Base-by-base conservation (phyloP, 2,797 vertebrate species). In the Hoplostethus atlanticus region DNA sequence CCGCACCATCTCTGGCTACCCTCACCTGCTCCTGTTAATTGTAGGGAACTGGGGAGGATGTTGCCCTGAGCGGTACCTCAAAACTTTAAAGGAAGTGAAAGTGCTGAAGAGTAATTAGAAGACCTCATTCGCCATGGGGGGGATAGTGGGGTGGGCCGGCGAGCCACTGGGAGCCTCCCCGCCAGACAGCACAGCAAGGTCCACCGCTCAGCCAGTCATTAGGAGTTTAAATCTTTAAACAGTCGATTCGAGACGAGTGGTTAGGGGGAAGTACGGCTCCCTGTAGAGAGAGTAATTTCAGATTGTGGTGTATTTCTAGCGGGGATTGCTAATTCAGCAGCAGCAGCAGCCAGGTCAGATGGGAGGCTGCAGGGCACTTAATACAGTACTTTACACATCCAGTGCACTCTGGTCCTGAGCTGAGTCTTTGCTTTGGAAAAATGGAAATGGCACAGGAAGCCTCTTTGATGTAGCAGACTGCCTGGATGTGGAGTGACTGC, bases 81-180 rank as follows among this genome's bases (percentile, higher is more conserved):
- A 65, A 84, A 65, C 73, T 68, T 77, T 71, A 53, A 46, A 77
- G 68, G 72, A 65, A 72, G 76, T 80, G 36, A 79, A 84, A 85
- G 70, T 80, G 80, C 83, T 76, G 70, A 82, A 63, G 68, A 77
- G 80, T 80, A 88, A 91, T 91, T 86, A 89, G 55, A 85, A 81
- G 31, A 55, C 68, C 76, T 79, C 28, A 17, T 68, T 70, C 62
- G 15, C 64, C 36, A 1, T 58, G 34, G 68, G 74, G 64, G 54
- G 58, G 59, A 3, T 11, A n/a, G 57, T 21, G 17, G 58, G 76
- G 58, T 0, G 56, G 60, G 55, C 51, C 5, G 10, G 2, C 0
- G 58, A 70, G 73, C 73, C 70, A 15, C 55, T 28, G 76, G 80
- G 83, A 81, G 57, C 55, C 76, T 83, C 73, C 53, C 47, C 61